Conservation (phyloP, 53 echinoderm and acorn worm genomes). For the Patiria pectinifera region DNA sequence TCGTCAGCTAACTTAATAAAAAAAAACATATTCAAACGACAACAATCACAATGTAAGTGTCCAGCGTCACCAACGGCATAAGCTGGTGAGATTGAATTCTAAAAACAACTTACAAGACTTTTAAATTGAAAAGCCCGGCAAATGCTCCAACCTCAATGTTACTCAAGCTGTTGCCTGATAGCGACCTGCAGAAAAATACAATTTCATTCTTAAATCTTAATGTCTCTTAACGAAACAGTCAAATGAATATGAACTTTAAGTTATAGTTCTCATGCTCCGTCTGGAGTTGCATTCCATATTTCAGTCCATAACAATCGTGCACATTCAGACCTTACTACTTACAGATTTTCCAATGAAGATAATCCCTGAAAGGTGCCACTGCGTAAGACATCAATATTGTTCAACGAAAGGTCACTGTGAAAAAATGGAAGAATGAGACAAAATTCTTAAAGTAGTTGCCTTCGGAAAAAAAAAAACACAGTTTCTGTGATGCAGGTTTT, state of each 20-base stretch:
- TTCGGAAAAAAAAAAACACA: too few species aligned
- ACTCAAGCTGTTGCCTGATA: not conserved
- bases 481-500: too few species aligned
- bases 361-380: slow-evolving; percentile 49
- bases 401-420: slow-evolving; percentile 58
- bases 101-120: slow-evolving; percentile 13
- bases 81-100: not conserved
- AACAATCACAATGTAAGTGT: too few species aligned
- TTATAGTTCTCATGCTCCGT: not conserved
- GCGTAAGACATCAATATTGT: slow-evolving; percentile 34
- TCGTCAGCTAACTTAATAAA: too few species aligned
- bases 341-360: slow-evolving; percentile 44
- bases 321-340: slow-evolving; percentile 11
- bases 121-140: not conserved
- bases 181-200: not conserved
- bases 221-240: too few species aligned
- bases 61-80: not conserved
- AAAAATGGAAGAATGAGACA: not conserved
- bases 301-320: too few species aligned
- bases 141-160: slow-evolving; percentile 32
- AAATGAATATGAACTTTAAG: too few species aligned
- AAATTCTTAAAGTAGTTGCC: not conserved
- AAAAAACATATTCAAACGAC: too few species aligned
- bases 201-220: not conserved
- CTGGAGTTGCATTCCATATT: not conserved